phyloP scores from a whole-genome alignment of 2,113 vertebrate genomes.

The Neodontobutis hainanensis region DNA sequence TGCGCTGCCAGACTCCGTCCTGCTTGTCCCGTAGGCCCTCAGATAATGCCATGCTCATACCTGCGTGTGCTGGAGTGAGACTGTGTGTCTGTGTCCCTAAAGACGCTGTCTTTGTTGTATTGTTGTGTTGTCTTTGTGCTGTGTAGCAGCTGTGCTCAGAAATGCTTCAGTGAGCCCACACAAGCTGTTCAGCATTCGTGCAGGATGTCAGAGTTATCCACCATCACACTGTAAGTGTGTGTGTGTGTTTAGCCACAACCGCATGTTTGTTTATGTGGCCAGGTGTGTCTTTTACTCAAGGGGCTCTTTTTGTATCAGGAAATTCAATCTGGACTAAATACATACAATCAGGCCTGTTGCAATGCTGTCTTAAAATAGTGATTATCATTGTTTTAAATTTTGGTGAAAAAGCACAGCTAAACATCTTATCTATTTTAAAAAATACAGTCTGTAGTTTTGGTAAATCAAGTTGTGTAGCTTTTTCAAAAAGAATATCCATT shows the following conservation, averaged over 20 bases:
- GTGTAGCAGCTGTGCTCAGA: conserved; percentile 99
- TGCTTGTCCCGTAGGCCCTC: conserved; percentile 43
- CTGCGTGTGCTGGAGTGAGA: conserved; percentile 26
- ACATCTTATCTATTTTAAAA: no score
- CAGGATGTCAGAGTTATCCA: conserved; percentile 99
- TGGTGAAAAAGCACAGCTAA: no score
- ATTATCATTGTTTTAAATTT: no score
- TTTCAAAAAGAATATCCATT: no score
- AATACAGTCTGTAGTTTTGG: no score
- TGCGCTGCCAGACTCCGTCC: conserved; percentile 48
- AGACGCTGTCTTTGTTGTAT: conserved; percentile 76
- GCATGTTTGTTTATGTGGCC: conserved; percentile 24
- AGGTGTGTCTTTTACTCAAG: conserved; percentile 31
- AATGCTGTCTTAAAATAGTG: not conserved
- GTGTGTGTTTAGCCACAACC: conserved; percentile 49
- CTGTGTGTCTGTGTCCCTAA: conserved; percentile 65
- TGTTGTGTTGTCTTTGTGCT: conserved; percentile 92
- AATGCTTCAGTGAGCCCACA: conserved; percentile 99
- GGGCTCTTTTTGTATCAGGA: conserved; percentile 1
- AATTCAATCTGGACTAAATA: not conserved
- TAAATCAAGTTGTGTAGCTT: no score
- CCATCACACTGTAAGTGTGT: conserved; percentile 99
- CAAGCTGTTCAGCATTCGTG: conserved; percentile 98
- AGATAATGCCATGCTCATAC: conserved; percentile 58
- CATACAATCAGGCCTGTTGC: not conserved